Evolutionary conservation across 2,888 invertebrate genomes (phyloP).

Genomic region (Megalurothrips usitatus): DNA sequence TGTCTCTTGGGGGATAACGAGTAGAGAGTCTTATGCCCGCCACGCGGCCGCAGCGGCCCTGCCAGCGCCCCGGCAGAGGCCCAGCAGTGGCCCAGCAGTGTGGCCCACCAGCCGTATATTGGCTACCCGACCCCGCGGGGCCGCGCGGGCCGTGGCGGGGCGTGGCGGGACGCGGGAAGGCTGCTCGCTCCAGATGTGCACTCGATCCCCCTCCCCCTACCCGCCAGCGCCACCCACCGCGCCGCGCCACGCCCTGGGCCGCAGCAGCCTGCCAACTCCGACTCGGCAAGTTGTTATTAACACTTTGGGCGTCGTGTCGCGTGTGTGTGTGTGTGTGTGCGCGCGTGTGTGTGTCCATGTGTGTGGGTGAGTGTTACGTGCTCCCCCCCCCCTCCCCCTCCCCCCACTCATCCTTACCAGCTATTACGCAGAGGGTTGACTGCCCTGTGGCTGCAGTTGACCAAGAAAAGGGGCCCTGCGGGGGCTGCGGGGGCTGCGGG

Average conservation of each 20-base stretch:
- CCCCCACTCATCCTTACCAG: too few relatives aligned
- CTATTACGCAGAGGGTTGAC: too few relatives aligned
- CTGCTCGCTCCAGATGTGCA: conserved; percentile 24
- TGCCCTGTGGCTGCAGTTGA: too few relatives aligned
- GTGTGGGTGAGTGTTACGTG: not conserved
- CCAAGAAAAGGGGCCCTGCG: not conserved
- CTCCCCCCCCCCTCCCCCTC: not conserved
- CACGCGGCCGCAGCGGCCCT: not conserved
- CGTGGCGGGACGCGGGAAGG: not conserved
- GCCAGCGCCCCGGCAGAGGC: not conserved
- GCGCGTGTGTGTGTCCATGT: not conserved
- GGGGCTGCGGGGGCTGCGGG: not conserved
- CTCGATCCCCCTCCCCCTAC: not conserved
- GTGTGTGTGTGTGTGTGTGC: not conserved
- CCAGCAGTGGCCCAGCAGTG: not conserved
- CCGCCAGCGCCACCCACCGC: not conserved
- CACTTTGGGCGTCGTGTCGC: conserved; percentile 17
- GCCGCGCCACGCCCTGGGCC: conserved; percentile 7
- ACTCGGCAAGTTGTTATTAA: conserved; percentile 26
- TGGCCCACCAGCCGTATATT: not conserved
- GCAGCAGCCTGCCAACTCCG: conserved; percentile 23
- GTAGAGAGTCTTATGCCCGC: conserved; percentile 16
- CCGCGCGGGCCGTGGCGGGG: not conserved
- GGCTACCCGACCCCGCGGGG: conserved; percentile 2
- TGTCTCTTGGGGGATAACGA: not conserved